These are phyloP conservation scores for Clarias magur DNA, from an alignment of 2,113 vertebrate species.

Conservation along the genomic window DNA sequence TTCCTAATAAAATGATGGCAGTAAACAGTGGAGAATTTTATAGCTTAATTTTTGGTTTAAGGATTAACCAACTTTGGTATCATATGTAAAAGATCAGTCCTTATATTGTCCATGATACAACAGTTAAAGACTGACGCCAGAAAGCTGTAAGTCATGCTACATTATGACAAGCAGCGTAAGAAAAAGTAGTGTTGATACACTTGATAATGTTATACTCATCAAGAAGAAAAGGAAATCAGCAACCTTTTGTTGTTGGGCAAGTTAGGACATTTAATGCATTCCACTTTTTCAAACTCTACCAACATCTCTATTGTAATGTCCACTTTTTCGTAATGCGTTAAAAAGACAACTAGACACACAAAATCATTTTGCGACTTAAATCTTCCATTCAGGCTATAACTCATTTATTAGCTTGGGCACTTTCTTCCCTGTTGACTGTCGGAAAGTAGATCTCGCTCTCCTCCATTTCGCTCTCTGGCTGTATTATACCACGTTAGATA, in stretches of 20 bases:
- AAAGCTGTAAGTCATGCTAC: too few species aligned
- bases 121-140: too few species aligned
- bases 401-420: slow-evolving; percentile 32
- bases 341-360: background rate
- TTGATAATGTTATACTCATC: too few species aligned
- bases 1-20: too few species aligned
- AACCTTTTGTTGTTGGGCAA: background rate
- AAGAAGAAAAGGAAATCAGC: too few species aligned
- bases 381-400: slow-evolving; percentile 36
- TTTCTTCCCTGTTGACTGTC: slow-evolving; percentile 45
- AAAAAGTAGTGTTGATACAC: too few species aligned
- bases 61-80: too few species aligned
- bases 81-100: too few species aligned
- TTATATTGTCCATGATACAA: too few species aligned
- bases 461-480: background rate
- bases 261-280: background rate
- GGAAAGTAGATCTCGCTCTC: slow-evolving; percentile 22
- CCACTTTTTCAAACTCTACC: background rate
- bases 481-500: slow-evolving; percentile 44
- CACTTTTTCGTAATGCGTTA: background rate
- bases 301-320: background rate
- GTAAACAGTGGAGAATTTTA: too few species aligned
- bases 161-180: too few species aligned
- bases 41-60: too few species aligned
- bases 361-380: background rate